A percentile compares a stretch with the other conserved stretches of the same genome.
Evolutionary conservation across 2,888 invertebrate species (phyloP).

Genomic region (Leptopilina myrica): DNA sequence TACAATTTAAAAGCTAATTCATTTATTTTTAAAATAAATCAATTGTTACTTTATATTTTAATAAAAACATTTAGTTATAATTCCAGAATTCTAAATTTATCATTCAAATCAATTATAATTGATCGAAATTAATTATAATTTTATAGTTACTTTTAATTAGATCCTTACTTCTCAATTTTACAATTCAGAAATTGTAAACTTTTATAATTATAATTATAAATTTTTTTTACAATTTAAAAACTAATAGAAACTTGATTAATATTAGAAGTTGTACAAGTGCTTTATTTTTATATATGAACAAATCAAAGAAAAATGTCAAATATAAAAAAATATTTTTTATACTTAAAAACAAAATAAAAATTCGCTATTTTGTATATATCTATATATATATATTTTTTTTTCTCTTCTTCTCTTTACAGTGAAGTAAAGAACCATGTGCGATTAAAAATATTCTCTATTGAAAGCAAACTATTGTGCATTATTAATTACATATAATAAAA

Average conservation of each 20-base stretch:
- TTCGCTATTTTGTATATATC: not conserved
- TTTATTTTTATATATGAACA: not conserved
- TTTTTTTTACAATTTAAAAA: not conserved
- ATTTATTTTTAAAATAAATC: no score
- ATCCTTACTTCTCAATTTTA: no score
- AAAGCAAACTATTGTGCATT: not conserved
- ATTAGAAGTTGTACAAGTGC: not conserved
- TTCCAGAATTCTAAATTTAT: no score
- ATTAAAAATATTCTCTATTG: not conserved
- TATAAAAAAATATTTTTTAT: slow-evolving; percentile 10
- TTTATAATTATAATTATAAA: no score
- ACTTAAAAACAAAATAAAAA: slow-evolving; percentile 11
- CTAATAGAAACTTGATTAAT: not conserved
- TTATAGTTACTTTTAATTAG: no score
- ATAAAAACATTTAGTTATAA: no score
- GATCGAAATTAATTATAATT: no score
- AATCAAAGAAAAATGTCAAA: not conserved
- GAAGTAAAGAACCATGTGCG: not conserved
- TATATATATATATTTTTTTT: not conserved
- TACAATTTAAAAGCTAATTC: no score
- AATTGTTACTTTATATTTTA: no score
- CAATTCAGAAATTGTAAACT: no score
- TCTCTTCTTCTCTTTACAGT: not conserved
- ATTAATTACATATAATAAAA: no score
- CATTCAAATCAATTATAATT: no score